phyloP scores from a whole-genome alignment of 2,113 vertebrate species.

The Podarcis cretensis region DNA sequence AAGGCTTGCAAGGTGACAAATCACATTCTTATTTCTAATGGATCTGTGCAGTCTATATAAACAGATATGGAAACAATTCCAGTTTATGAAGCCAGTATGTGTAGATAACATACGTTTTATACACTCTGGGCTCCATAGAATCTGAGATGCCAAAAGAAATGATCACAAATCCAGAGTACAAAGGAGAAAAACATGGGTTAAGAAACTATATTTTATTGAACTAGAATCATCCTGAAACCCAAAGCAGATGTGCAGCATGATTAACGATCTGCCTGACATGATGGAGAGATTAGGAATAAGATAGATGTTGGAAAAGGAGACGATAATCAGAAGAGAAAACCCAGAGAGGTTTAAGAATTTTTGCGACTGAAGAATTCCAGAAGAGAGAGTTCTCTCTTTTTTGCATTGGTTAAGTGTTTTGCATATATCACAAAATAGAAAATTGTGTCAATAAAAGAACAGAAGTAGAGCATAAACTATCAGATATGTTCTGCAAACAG shows the following conservation, averaged over 20 bases:
- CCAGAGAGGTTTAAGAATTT: slow-evolving; percentile 23
- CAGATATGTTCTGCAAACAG: not conserved
- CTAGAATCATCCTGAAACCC: slow-evolving; percentile 34
- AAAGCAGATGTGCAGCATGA: slow-evolving; percentile 20
- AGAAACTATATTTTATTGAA: slow-evolving; percentile 29
- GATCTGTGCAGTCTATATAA: not conserved
- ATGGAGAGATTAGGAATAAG: slow-evolving; percentile 23
- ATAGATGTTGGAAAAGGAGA: slow-evolving; percentile 11
- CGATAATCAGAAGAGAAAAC: slow-evolving; percentile 27
- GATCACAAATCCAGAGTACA: not conserved
- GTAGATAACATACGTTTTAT: not conserved
- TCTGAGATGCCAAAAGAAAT: slow-evolving; percentile 1
- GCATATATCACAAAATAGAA: not conserved
- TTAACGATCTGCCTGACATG: slow-evolving; percentile 6
- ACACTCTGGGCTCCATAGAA: not conserved
- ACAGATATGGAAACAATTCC: not conserved
- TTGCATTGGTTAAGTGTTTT: not conserved
- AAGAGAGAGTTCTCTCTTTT: not conserved
- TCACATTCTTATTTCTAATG: not conserved
- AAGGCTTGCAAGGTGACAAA: not conserved
- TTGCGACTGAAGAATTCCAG: fast-evolving
- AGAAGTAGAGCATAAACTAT: too few species aligned
- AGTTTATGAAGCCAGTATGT: not conserved
- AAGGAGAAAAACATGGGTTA: slow-evolving; percentile 18
- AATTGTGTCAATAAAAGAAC: not conserved